A percentile compares a stretch with the other conserved stretches of the same genome.
These are phyloP conservation scores for Cydia amplana DNA, from an alignment of 1,140 invertebrate genomes.

Conservation along the genomic window DNA sequence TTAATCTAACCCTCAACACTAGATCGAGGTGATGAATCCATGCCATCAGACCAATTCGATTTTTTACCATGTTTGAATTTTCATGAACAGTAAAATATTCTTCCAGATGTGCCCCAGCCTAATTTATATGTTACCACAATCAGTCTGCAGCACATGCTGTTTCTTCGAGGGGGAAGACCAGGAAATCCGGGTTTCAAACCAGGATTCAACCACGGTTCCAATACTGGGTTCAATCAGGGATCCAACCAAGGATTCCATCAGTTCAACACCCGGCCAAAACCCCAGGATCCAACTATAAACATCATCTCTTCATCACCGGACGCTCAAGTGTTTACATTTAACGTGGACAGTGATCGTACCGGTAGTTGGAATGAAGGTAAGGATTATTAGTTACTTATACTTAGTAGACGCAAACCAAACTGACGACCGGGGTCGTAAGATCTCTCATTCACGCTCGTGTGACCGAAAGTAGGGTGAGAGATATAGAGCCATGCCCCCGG, in stretches of 20 bases:
- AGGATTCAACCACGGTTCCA: slow-evolving; percentile 8
- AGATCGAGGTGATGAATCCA: too few relatives aligned
- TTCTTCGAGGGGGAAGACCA: slow-evolving; percentile 36
- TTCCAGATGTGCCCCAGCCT: slow-evolving; percentile 51
- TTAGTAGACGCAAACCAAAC: too few relatives aligned
- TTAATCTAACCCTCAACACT: background rate
- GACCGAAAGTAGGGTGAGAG: too few relatives aligned
- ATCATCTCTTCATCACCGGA: background rate
- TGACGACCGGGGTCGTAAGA: too few relatives aligned
- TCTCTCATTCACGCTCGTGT: too few relatives aligned
- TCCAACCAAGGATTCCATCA: slow-evolving; percentile 33
- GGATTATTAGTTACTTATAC: background rate
- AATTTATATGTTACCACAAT: slow-evolving; percentile 60
- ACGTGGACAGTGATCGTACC: slow-evolving; percentile 1
- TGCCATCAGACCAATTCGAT: too few relatives aligned
- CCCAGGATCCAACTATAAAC: slow-evolving; percentile 2
- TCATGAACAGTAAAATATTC: background rate
- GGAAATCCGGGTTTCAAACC: slow-evolving; percentile 20
- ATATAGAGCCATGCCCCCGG: too few relatives aligned
- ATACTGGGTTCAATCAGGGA: background rate
- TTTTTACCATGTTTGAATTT: slow-evolving; percentile 31
- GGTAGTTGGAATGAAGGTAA: slow-evolving; percentile 32
- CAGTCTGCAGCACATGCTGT: slow-evolving; percentile 58
- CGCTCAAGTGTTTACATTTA: slow-evolving; percentile 24
- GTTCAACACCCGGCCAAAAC: background rate